Evolutionary conservation across 2,797 vertebrate species (phyloP).

Genomic region (Cyprinella venusta): DNA sequence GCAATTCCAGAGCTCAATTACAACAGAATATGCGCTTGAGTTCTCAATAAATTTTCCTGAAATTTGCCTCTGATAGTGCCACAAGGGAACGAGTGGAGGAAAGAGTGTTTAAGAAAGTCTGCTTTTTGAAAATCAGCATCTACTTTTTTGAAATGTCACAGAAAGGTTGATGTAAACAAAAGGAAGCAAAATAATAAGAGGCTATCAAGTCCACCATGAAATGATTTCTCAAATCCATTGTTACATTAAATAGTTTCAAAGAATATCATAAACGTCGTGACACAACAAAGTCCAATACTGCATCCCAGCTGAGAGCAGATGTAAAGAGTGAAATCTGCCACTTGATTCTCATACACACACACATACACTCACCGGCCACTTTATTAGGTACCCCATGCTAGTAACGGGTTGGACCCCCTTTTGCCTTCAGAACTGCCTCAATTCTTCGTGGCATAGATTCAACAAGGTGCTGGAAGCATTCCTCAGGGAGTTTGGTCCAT

Average conservation of each 20-base stretch:
- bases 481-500: too few species aligned
- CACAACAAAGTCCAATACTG: not conserved
- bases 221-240: not conserved
- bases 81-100: slow-evolving; percentile 3
- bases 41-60: slow-evolving; percentile 4
- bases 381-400: too few species aligned
- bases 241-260: not conserved
- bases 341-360: too few species aligned
- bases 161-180: slow-evolving; percentile 27
- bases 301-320: not conserved
- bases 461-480: too few species aligned
- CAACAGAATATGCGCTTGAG: not conserved
- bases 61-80: slow-evolving; percentile 21
- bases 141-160: slow-evolving; percentile 36
- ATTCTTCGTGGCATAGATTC: too few species aligned
- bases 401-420: too few species aligned
- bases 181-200: not conserved
- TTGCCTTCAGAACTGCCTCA: too few species aligned
- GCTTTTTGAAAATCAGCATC: slow-evolving; percentile 25
- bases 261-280: not conserved
- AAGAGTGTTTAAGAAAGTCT: slow-evolving; percentile 11
- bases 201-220: not conserved
- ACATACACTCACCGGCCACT: too few species aligned
- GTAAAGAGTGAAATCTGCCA: not conserved
- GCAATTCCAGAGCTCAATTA: slow-evolving; percentile 22